A percentile compares a stretch with the other conserved stretches of the same genome.
Evolutionary conservation across 2,888 invertebrate genomes (phyloP).

Genomic region (Tetanocera ferruginea): DNA sequence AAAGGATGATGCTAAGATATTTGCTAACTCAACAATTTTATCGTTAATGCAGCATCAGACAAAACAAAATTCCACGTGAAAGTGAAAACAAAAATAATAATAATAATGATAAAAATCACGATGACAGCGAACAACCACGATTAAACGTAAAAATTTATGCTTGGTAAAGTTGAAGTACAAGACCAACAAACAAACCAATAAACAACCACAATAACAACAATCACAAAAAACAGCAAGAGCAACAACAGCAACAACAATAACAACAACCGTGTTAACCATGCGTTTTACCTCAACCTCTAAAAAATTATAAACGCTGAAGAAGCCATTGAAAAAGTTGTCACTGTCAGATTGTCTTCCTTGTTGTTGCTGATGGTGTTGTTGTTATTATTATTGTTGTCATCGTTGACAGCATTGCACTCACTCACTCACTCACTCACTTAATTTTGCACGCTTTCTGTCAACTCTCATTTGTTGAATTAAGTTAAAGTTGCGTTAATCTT

Average conservation of each 20-base stretch:
- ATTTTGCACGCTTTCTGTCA: neutral
- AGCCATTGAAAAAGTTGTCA: conserved; percentile 32
- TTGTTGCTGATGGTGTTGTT: conserved; percentile 14
- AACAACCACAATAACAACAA: neutral
- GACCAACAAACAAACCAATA: neutral
- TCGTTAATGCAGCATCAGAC: too few species aligned
- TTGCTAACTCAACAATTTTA: too few species aligned
- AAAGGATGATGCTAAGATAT: neutral
- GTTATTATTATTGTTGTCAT: conserved; percentile 3
- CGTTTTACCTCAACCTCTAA: conserved; percentile 2
- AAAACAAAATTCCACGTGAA: conserved; percentile 17
- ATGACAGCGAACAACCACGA: conserved; percentile 4
- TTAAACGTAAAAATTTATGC: neutral
- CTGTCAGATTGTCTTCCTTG: conserved; percentile 13
- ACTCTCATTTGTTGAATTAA: neutral
- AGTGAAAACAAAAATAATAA: conserved; percentile 31
- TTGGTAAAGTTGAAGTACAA: neutral
- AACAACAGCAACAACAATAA: neutral
- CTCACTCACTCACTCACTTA: neutral
- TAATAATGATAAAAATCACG: conserved; percentile 10
- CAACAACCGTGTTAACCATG: neutral
- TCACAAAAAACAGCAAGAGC: neutral
- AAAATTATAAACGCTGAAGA: conserved; percentile 16
- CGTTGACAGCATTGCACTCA: neutral
- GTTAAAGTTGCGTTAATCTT: neutral